Base-by-base conservation (phyloP, 2,888 invertebrate genomes). In the Homarus gammarus region DNA sequence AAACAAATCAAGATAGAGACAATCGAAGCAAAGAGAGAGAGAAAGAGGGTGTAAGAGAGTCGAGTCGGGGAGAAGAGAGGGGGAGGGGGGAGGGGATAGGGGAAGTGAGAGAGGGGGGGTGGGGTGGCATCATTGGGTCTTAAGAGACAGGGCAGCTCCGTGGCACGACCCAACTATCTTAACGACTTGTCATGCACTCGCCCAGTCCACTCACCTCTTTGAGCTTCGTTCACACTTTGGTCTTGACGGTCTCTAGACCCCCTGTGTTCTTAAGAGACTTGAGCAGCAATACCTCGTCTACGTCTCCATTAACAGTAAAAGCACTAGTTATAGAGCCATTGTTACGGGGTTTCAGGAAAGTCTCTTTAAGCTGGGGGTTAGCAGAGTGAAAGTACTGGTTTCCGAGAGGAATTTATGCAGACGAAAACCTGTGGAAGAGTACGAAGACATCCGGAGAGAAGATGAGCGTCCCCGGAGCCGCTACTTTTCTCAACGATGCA, bases 401-500 rank as follows among this genome's bases (percentile, higher is more conserved):
- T 15, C n/a, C n/a, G n/a, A n/a, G n/a, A n/a, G n/a, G n/a, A n/a
- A 18, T 12, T 18, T 56, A 33, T 22, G 49, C n/a, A 72, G 49
- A 70, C 83, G 83, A 83, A 83, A 70, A 70, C 33, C 18, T 70
- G 6, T 83, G 70, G 49, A 72, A 72, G 40, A 5, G 72, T 1
- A 72, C 83, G 83, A 33, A 83, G 64, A n/a, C 2, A 33, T 38
- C 6, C 18, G 72, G 72, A 27, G 31, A 18, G 33, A 31, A 36
- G 33, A 3, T 38, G 22, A 31, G 61, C 83, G 36, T 64, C 77
- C 77, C 33, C 44, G 38, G 44, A 85, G 84, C 75, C 44, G 77
- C 84, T 85, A 85, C 84, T 85, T 85, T 77, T 77, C 84, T 64
- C 84, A 85, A 85, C 77, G 84, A 85, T 73, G 84, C 73, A 85